Conservation (phyloP, 2,888 invertebrate genomes). For the Mimas tiliae region DNA sequence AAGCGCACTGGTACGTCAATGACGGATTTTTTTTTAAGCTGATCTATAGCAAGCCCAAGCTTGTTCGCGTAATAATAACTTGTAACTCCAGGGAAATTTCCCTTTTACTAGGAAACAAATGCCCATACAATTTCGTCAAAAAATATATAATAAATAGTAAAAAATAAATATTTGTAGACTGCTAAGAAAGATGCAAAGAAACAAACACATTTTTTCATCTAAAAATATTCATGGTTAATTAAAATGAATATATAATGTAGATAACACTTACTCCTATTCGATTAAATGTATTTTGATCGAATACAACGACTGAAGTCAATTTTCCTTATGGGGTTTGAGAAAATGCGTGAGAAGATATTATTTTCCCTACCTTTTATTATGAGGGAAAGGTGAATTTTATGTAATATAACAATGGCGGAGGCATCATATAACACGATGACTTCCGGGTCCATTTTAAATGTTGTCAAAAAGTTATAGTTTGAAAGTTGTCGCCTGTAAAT, state of each 20-base stretch:
- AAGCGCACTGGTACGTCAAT: not conserved
- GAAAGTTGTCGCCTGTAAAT: too few relatives aligned
- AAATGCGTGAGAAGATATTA: not conserved
- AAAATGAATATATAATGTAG: too few relatives aligned
- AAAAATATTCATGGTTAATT: too few relatives aligned
- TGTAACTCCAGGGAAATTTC: not conserved
- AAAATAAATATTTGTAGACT: not conserved
- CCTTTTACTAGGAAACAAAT: not conserved
- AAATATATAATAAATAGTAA: not conserved
- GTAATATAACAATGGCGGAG: too few relatives aligned
- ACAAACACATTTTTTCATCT: too few relatives aligned
- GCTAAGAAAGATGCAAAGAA: too few relatives aligned
- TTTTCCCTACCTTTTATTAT: not conserved
- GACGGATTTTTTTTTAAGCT: not conserved
- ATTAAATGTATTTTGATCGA: not conserved
- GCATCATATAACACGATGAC: too few relatives aligned
- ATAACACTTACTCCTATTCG: too few relatives aligned
- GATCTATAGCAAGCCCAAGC: not conserved
- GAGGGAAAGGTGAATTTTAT: not conserved
- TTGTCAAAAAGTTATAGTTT: too few relatives aligned
- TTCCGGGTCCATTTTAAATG: too few relatives aligned
- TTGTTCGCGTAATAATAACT: not conserved
- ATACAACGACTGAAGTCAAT: not conserved
- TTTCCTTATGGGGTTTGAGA: slow-evolving; percentile 17
- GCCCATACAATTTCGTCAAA: not conserved